These are phyloP conservation scores for Amphipyra berbera DNA, from an alignment of 2,888 invertebrate genomes.

Conservation along the genomic window DNA sequence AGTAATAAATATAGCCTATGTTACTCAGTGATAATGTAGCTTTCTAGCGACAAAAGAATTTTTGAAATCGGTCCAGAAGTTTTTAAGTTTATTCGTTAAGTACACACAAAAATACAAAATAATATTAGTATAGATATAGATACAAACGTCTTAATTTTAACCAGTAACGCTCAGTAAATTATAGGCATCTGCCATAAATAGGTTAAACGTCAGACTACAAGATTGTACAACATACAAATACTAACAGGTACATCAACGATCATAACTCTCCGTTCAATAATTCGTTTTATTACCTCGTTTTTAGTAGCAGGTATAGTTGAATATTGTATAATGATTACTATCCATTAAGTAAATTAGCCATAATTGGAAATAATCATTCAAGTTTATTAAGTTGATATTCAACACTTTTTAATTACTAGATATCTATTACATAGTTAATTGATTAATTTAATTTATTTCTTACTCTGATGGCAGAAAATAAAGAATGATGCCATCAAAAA, in stretches of 20 bases:
- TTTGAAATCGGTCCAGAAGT: no score
- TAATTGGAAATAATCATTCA: slow-evolving; percentile 13
- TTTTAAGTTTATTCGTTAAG: no score
- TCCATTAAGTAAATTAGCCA: slow-evolving; percentile 27
- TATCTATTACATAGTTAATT: slow-evolving; percentile 5
- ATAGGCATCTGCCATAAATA: no score
- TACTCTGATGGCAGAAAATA: neutral
- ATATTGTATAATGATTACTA: slow-evolving; percentile 17
- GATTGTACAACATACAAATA: slow-evolving; percentile 8
- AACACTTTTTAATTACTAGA: slow-evolving; percentile 2
- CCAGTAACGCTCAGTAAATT: no score
- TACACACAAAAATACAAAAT: no score
- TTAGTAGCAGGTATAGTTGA: slow-evolving; percentile 12
- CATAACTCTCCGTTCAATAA: slow-evolving; percentile 7
- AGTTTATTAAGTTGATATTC: slow-evolving; percentile 11
- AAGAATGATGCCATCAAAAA: no score
- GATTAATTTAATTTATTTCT: slow-evolving; percentile 8
- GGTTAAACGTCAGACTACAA: no score
- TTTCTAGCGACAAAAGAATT: no score
- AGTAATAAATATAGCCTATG: no score
- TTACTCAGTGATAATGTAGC: no score
- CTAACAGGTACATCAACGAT: neutral
- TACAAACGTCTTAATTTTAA: no score
- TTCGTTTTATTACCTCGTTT: slow-evolving; percentile 29
- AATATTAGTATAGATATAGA: no score